phyloP scores from a whole-genome alignment of 2,888 invertebrate genomes.

The Synanthedon tipuliformis region DNA sequence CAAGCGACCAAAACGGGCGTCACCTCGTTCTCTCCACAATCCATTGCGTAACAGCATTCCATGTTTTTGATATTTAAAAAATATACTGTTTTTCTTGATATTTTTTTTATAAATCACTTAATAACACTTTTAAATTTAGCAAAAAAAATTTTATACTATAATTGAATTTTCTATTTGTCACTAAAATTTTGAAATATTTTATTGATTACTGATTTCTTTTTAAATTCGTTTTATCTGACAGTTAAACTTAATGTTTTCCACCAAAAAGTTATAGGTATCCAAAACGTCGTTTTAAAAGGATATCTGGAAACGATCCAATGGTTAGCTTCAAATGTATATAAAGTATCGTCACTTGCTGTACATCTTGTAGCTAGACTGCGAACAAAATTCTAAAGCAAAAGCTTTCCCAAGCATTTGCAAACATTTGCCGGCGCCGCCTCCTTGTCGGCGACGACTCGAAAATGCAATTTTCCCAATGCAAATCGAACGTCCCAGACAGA shows the following conservation, averaged over 20 bases:
- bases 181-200: too few relatives aligned
- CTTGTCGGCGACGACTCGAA: conserved; percentile 48
- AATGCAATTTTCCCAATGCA: conserved; percentile 66
- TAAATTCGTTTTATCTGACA: too few relatives aligned
- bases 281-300: too few relatives aligned
- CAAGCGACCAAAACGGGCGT: conserved; percentile 32
- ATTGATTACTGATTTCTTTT: too few relatives aligned
- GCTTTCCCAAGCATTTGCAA: conserved; percentile 40
- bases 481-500: conserved; percentile 60
- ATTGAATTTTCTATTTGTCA: too few relatives aligned
- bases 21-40: conserved; percentile 32
- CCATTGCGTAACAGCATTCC: conserved; percentile 26
- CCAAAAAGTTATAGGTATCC: too few relatives aligned
- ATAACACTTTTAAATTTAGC: neutral
- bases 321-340: neutral
- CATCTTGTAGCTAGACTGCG: conserved; percentile 9
- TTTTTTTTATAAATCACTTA: neutral
- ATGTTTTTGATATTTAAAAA: conserved; percentile 28
- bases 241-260: too few relatives aligned
- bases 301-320: too few relatives aligned
- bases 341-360: neutral
- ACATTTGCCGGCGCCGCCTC: conserved; percentile 40
- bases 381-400: conserved; percentile 34
- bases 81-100: neutral
- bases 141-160: neutral